A percentile compares a stretch with the other conserved stretches of the same genome.
phyloP scores from a whole-genome alignment of 1,140 invertebrate species.

The Orchesella cincta region DNA sequence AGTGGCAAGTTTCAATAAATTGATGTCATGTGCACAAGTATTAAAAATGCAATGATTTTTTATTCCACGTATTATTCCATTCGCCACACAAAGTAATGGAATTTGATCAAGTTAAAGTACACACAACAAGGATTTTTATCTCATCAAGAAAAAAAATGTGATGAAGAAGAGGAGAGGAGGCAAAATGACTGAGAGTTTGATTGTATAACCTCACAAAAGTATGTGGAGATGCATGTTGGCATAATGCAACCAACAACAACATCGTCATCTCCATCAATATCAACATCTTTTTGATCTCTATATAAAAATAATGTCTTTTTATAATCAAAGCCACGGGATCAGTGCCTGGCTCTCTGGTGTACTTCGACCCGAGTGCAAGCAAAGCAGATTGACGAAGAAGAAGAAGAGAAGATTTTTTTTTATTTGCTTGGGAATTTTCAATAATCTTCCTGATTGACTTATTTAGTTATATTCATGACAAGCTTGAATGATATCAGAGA shows the following conservation, averaged over 20 bases:
- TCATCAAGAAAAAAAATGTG: neutral
- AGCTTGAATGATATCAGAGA: neutral
- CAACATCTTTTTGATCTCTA: slow-evolving; percentile 1
- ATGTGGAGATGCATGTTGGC: neutral
- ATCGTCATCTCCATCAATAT: neutral
- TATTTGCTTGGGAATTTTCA: neutral
- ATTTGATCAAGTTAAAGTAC: slow-evolving; percentile 14
- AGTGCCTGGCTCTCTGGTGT: slow-evolving; percentile 15
- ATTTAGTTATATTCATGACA: neutral
- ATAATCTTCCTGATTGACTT: neutral
- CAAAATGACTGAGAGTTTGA: neutral
- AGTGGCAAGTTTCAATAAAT: no score
- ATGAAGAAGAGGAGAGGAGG: neutral
- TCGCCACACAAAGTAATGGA: no score
- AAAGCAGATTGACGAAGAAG: neutral
- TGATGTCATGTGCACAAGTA: no score
- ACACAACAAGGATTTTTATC: slow-evolving; percentile 13
- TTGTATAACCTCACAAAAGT: slow-evolving; percentile 21
- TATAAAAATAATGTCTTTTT: slow-evolving; percentile 12
- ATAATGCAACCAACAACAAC: neutral
- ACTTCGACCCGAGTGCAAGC: slow-evolving; percentile 26
- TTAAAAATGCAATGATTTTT: no score
- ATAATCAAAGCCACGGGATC: slow-evolving; percentile 18
- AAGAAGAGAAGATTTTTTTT: neutral
- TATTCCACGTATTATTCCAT: no score